Evolutionary conservation across 2,113 vertebrate species (phyloP).

Genomic region (Danionella cerebrum): DNA sequence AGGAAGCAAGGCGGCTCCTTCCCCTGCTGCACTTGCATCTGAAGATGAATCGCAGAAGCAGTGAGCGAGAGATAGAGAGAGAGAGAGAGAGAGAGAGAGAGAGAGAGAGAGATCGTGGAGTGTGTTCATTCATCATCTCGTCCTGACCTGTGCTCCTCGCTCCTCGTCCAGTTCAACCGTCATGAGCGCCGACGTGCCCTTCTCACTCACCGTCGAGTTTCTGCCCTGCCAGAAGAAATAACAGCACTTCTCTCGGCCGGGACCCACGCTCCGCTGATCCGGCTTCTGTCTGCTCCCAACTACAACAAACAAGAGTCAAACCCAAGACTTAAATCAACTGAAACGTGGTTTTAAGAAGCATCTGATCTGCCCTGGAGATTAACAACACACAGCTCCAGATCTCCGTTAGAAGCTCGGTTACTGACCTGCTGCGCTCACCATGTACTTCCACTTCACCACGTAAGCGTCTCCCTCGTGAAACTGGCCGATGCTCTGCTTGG

Average conservation of each 20-base stretch:
- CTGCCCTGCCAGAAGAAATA: slow-evolving; percentile 99
- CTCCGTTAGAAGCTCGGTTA: too few relatives aligned
- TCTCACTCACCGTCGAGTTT: slow-evolving; percentile 88
- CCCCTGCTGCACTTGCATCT: slow-evolving; percentile 95
- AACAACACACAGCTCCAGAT: too few relatives aligned
- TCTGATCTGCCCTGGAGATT: too few relatives aligned
- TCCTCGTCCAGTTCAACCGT: slow-evolving; percentile 95
- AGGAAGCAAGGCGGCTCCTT: slow-evolving; percentile 95
- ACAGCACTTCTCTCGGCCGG: slow-evolving; percentile 87
- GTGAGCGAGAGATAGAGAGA: background rate
- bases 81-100: background rate
- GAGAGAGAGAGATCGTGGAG: background rate
- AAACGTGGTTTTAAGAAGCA: too few relatives aligned
- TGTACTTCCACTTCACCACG: slow-evolving; percentile 96
- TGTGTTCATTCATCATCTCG: background rate
- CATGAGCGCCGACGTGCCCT: slow-evolving; percentile 93
- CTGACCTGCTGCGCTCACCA: slow-evolving; percentile 90
- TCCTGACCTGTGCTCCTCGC: slow-evolving; percentile 82
- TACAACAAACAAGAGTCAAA: slow-evolving; percentile 42
- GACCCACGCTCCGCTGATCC: slow-evolving; percentile 72
- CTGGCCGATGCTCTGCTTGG: slow-evolving; percentile 93
- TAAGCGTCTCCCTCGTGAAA: slow-evolving; percentile 97
- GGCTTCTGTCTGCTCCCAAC: slow-evolving; percentile 89
- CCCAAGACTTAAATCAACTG: too few relatives aligned
- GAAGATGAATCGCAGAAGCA: slow-evolving; percentile 7